Evolutionary conservation across 2,113 vertebrate species (phyloP), one percentile per base, ranked within the genome.

Genomic region (Cinclus cinclus): DNA sequence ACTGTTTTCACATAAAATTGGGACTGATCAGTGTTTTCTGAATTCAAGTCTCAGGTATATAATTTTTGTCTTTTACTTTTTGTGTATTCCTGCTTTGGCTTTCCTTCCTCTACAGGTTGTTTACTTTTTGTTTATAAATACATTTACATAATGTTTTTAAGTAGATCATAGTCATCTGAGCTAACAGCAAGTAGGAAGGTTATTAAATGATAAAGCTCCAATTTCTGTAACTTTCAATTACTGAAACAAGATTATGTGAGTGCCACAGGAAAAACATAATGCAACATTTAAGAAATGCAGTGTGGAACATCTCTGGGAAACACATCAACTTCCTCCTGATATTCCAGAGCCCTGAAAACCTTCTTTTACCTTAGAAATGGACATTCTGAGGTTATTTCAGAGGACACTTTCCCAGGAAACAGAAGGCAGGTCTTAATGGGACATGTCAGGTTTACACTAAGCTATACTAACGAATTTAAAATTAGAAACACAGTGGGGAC

Each of bases 211-310:
- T 89, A 89, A 94, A 78, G 37, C 20, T 84, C 65, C 18, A 39
- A 64, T 78, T 92, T 96, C 52, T 94, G 39, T 78, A 94, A 89
- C 73, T 92, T 94, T 81, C 55, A 82, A 44, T 86, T 94, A 88
- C 33, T 23, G 56, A 69, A 90, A 55, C 8, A 60, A 74, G 37
- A 90, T 78, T 95, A 91, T 31, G 39, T 47, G 76, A 92, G 68
- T 65, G 64, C 52, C 27, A 81, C 27, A 55, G 71, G 69, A 59
- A 90, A 93, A 93, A 83, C 3, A 22, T 14, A 63, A 55, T 52
- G 22, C 15, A 47, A 18, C 0, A 0, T 63, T 62, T 81, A 39
- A 33, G 49, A 95, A 88, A 85, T 14, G 46, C 15, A 33, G 3
- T 37, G 21, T 46, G 69, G 41, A 76, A 68, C 17, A 53, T 46